Evolutionary conservation across 2,797 vertebrate species (phyloP).

Genomic region (Lacerta viridis): DNA sequence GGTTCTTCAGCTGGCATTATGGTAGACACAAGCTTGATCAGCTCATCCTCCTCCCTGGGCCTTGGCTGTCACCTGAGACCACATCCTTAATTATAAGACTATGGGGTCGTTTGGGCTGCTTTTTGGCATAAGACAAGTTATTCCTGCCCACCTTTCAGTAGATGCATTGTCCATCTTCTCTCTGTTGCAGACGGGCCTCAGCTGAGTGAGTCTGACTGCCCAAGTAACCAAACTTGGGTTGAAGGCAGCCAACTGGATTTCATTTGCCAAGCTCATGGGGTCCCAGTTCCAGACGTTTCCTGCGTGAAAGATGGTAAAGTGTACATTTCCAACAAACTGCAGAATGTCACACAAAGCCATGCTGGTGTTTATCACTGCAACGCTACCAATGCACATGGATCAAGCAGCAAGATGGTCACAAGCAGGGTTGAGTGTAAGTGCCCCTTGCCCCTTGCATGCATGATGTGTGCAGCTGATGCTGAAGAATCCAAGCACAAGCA

Average conservation of each 20-base stretch:
- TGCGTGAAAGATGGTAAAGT: conserved; percentile 46
- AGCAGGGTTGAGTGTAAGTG: conserved; percentile 72
- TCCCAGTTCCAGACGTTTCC: conserved; percentile 65
- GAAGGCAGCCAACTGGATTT: conserved; percentile 65
- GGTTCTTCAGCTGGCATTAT: neutral
- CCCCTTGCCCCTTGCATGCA: neutral
- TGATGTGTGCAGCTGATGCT: neutral
- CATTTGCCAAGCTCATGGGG: conserved; percentile 69
- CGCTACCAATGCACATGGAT: conserved; percentile 71
- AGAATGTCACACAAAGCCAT: conserved; percentile 33
- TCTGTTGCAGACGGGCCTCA: conserved; percentile 65
- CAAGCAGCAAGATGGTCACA: conserved; percentile 63
- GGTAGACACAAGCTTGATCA: too few species aligned
- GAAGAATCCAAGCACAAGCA: neutral
- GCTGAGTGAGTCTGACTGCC: conserved; percentile 66
- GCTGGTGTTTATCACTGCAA: conserved; percentile 71
- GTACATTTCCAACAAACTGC: neutral
- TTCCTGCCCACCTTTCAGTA: neutral
- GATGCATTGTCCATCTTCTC: neutral
- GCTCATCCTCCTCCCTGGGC: neutral
- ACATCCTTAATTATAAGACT: neutral
- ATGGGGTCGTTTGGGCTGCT: too few species aligned
- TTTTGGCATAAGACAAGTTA: neutral
- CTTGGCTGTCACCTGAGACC: neutral
- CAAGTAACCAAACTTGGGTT: conserved; percentile 69